These are phyloP conservation scores for Brachyalestes nurse DNA, from an alignment of 2,797 vertebrate genomes.

Conservation along the genomic window DNA sequence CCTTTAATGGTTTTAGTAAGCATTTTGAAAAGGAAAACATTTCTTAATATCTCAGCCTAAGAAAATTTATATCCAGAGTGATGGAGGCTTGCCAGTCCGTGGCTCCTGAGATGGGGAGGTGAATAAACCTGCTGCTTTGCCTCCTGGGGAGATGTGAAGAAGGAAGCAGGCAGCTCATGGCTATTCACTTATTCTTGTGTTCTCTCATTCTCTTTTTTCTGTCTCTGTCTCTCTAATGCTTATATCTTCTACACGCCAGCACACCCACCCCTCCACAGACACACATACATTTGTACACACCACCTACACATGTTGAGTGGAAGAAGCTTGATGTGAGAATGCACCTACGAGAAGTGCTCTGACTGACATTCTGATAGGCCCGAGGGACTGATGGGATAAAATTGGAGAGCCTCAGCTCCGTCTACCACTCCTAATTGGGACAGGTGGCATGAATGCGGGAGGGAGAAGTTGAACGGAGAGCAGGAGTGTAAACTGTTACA, in stretches of 20 bases:
- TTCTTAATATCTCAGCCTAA: constrained; percentile 2
- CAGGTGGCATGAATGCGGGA: constrained; percentile 59
- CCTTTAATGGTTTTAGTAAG: not conserved
- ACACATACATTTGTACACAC: constrained; percentile 21
- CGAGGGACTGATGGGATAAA: constrained; percentile 63
- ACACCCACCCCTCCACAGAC: constrained; percentile 5
- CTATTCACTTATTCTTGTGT: constrained; percentile 7
- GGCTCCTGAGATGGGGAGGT: constrained; percentile 74
- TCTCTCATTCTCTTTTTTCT: constrained; percentile 18
- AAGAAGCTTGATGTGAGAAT: constrained; percentile 66
- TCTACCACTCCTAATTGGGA: constrained; percentile 64
- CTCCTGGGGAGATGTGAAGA: constrained; percentile 41
- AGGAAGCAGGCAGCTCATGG: constrained; percentile 28
- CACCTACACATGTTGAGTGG: constrained; percentile 36
- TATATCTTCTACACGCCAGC: constrained; percentile 28
- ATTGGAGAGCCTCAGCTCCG: constrained; percentile 61
- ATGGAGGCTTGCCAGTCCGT: constrained; percentile 18
- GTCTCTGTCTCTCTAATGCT: constrained; percentile 33
- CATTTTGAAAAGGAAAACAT: not conserved
- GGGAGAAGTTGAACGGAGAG: constrained; percentile 39
- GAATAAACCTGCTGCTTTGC: constrained; percentile 71
- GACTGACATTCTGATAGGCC: constrained; percentile 71
- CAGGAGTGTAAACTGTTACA: constrained; percentile 12
- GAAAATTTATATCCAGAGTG: not conserved
- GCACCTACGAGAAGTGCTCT: constrained; percentile 67